These are phyloP conservation scores for Pseudocheirus occidentalis DNA, from an alignment of 2,797 vertebrate species.

Conservation along the genomic window DNA sequence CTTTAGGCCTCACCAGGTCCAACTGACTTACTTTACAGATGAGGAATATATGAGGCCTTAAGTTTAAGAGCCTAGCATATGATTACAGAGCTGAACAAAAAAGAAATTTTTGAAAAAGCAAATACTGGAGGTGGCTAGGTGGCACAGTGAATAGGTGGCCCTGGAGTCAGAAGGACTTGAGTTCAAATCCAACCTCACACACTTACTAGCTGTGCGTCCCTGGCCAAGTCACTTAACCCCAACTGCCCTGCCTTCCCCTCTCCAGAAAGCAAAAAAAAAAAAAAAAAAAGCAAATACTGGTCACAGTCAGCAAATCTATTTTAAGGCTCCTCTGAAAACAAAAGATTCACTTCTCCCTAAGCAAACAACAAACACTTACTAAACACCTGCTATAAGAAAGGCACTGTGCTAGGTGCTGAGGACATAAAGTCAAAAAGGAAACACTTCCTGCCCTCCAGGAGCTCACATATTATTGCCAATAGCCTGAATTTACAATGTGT, in stretches of 20 bases:
- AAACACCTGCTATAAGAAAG: neutral
- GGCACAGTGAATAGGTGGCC: too few species aligned
- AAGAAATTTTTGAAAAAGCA: neutral
- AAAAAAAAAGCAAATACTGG: neutral
- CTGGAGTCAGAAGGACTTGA: too few species aligned
- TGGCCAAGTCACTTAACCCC: too few species aligned
- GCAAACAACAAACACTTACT: neutral
- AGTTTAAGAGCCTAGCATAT: neutral
- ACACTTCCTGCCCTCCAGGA: neutral
- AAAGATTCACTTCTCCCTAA: neutral
- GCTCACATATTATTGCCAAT: neutral
- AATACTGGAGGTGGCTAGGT: neutral
- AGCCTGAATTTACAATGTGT: neutral
- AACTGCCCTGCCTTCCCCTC: too few species aligned
- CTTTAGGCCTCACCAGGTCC: neutral
- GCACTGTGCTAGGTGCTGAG: neutral
- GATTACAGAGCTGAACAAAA: neutral
- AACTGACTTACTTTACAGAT: neutral
- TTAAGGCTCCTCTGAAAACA: constrained; percentile 23
- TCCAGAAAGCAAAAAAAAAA: too few species aligned
- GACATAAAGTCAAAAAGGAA: neutral
- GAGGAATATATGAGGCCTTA: neutral
- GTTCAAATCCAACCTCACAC: too few species aligned
- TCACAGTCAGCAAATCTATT: constrained; percentile 1
- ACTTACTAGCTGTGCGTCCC: too few species aligned